Conservation (phyloP, 2,113 vertebrate genomes). For the Nycticorax nycticorax region DNA sequence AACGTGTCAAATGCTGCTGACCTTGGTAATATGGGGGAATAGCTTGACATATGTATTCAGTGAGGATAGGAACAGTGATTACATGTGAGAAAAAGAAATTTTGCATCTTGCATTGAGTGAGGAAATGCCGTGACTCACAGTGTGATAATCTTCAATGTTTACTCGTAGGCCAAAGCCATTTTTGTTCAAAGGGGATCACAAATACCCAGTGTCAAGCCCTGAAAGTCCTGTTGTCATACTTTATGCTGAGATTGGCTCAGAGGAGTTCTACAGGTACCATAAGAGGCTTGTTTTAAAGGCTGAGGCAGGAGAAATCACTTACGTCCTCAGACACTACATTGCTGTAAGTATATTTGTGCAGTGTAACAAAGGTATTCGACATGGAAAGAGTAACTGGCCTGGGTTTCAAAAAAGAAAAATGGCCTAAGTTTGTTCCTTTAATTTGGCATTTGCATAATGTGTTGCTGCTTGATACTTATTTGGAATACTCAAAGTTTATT, state of each 20-base stretch:
- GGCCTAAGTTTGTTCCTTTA: background rate
- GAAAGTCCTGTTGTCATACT: conserved; percentile 88
- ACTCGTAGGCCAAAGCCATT: conserved; percentile 87
- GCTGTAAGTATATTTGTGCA: conserved; percentile 74
- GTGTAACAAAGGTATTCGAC: background rate
- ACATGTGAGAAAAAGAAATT: background rate
- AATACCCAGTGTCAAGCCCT: conserved; percentile 78
- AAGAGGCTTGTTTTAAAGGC: conserved; percentile 79
- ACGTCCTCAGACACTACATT: conserved; percentile 90
- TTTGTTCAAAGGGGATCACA: conserved; percentile 96
- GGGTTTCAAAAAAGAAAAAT: background rate
- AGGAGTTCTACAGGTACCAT: conserved; percentile 86
- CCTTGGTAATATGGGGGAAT: background rate
- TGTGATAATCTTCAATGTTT: background rate
- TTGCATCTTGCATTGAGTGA: background rate
- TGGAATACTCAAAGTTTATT: background rate
- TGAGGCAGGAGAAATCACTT: conserved; percentile 82
- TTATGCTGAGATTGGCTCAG: conserved; percentile 87
- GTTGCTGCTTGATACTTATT: background rate
- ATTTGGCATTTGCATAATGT: background rate
- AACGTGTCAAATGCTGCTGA: background rate
- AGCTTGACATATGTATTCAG: background rate
- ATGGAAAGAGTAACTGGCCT: background rate
- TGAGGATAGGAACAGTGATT: background rate
- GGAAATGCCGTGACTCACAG: background rate